Evolutionary conservation across 2,113 vertebrate genomes (phyloP).

Genomic region (Falco punctatus): DNA sequence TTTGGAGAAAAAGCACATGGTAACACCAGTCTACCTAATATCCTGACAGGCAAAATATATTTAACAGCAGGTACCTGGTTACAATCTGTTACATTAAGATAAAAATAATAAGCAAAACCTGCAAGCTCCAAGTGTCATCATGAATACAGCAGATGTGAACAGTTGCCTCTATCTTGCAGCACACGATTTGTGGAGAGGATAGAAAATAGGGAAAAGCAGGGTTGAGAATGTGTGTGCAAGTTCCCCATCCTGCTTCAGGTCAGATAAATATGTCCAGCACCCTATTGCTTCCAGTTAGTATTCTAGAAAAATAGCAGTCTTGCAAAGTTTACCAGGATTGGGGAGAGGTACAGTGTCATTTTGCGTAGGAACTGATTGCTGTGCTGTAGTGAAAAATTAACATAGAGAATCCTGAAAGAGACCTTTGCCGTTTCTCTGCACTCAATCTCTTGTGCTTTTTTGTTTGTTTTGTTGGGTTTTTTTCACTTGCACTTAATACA

Average conservation of each 20-base stretch:
- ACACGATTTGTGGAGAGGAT: not conserved
- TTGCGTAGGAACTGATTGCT: not conserved
- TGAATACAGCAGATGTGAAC: not conserved
- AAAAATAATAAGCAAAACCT: not conserved
- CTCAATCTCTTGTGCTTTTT: not conserved
- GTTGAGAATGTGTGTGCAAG: not conserved
- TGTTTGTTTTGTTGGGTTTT: not conserved
- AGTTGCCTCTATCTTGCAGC: not conserved
- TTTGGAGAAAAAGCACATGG: not conserved
- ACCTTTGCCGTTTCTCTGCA: not conserved
- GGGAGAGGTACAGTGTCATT: not conserved
- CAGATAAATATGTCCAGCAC: not conserved
- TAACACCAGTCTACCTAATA: not conserved
- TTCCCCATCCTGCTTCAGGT: not conserved
- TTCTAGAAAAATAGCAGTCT: not conserved
- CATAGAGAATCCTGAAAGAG: not conserved
- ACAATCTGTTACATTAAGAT: not conserved
- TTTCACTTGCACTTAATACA: not conserved
- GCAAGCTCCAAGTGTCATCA: not conserved
- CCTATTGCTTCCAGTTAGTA: not conserved
- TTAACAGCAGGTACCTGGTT: not conserved
- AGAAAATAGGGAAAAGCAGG: not conserved
- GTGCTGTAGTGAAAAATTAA: not conserved
- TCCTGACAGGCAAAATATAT: not conserved
- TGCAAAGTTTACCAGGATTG: not conserved